Percentiles rank a stretch among this genome's conserved stretches.
phyloP scores from a whole-genome alignment of 2,113 vertebrate species.

The Suricata suricatta region DNA sequence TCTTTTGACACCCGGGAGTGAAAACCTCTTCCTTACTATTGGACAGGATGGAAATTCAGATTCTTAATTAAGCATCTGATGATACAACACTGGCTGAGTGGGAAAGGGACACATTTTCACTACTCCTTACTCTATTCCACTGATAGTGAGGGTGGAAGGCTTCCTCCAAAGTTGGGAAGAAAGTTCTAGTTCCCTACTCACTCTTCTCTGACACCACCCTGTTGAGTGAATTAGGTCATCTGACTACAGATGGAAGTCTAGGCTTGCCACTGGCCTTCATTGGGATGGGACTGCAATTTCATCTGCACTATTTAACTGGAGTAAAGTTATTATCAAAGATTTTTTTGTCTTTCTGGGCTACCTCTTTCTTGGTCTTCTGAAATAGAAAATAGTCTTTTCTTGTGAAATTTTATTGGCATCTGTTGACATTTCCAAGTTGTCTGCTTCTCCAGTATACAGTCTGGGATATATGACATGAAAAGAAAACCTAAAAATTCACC shows the following conservation, averaged over 20 bases:
- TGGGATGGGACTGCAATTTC: neutral
- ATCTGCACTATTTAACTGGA: neutral
- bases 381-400: neutral
- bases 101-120: rapidly evolving
- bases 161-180: neutral
- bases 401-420: neutral
- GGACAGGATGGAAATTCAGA: neutral
- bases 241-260: neutral
- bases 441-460: neutral
- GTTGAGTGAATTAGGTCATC: neutral
- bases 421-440: neutral
- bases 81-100: neutral
- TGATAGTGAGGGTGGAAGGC: neutral
- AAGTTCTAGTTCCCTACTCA: neutral
- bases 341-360: neutral
- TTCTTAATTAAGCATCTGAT: rapidly evolving
- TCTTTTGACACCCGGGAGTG: neutral
- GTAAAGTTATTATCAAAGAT: neutral
- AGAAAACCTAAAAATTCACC: neutral
- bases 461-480: neutral
- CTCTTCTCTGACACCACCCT: neutral
- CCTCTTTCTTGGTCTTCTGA: neutral
- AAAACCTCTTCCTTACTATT: neutral
- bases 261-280: rapidly evolving
- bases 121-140: neutral